Base-by-base conservation (phyloP, 2,797 vertebrate genomes). In the Oryzias sinensis region DNA sequence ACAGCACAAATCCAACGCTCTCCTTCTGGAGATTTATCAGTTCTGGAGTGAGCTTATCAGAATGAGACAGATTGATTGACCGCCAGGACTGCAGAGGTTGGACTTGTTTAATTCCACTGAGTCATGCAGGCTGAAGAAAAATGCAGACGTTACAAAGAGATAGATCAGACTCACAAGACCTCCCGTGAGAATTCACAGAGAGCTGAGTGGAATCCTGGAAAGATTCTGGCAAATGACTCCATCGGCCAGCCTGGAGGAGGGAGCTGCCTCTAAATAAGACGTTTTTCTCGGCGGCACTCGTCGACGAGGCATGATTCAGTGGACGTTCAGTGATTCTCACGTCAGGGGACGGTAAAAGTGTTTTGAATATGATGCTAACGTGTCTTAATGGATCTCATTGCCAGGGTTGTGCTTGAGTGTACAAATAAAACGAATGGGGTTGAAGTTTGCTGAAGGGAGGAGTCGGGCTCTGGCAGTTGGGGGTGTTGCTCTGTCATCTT, bases 61-160 rank as follows among this genome's bases (percentile, higher is more conserved):
- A 8, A 43, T 80, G 78, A 87, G 80, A 82, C 79, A 85, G 73
- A 87, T 82, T 87, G 76, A 87, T 80, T 68, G 76, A 71, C n/a
- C 62, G 60, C 77, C 75, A 80, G 70, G 5, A 55, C 66, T 78
- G 48, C 60, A 65, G 68, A 76, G 65, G 68, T 68, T 58, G 55
- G 63, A 68, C 67, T 72, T 72, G 65, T 83, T 83, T 87, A 83
- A 85, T 83, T 85, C 70, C 50, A 72, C 65, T 66, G 72, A 84
- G 71, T 82, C 75, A 63, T 55, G 64, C 56, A 65, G 6, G 46
- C 53, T 48, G 17, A 70, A 71, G 70, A 74, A 86, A 79, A 86
- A 70, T 37, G 33, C 44, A 65, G 59, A 67, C 70, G 67, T 85
- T 74, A 68, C 62, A 65, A 72, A 78, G 53, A 56, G 49, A 85